Conservation (phyloP, 2,797 vertebrate genomes). For the Hydrocynus forskahlii region DNA sequence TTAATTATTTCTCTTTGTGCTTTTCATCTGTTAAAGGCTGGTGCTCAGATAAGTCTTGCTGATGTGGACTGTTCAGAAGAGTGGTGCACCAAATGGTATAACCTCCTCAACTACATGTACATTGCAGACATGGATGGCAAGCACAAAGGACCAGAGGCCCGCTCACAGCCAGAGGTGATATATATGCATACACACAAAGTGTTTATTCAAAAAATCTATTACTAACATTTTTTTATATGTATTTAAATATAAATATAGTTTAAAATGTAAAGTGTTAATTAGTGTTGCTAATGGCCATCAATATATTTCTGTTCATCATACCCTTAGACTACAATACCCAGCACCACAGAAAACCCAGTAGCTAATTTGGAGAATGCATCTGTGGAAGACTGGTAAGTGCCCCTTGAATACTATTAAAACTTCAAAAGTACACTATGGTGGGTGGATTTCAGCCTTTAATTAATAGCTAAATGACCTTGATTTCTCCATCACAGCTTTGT, state of each 20-base stretch:
- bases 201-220: not conserved
- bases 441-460: not conserved
- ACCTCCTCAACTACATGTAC: constrained; percentile 87
- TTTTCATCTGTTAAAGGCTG: constrained; percentile 77
- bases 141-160: constrained; percentile 63
- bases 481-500: not conserved
- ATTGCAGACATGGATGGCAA: constrained; percentile 80
- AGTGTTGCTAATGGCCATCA: not conserved
- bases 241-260: no score
- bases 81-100: constrained; percentile 89
- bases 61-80: constrained; percentile 86
- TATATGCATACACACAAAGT: no score
- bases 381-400: constrained; percentile 84
- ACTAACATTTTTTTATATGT: not conserved
- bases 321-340: constrained; percentile 77
- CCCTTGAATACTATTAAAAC: not conserved
- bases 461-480: not conserved
- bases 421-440: not conserved
- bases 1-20: not conserved
- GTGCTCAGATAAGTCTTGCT: constrained; percentile 94
- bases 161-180: constrained; percentile 45
- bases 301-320: not conserved
- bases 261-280: not conserved
- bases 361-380: constrained; percentile 67
- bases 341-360: constrained; percentile 74